Percentiles rank a stretch among this genome's conserved stretches.
Conservation (phyloP, 2,797 vertebrate genomes). For the Hydrolagus colliei region DNA sequence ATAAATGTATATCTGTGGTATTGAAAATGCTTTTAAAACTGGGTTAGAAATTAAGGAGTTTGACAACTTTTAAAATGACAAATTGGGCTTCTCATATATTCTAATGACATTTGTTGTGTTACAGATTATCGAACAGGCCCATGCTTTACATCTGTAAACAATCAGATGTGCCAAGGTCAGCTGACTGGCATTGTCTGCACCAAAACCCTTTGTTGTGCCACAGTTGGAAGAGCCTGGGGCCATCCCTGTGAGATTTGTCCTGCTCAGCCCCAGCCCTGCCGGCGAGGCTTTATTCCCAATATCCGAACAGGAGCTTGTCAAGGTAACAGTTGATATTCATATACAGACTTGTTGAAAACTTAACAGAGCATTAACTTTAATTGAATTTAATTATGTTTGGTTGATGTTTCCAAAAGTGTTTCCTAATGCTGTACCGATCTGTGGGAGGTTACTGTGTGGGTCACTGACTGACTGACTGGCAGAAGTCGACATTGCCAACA, state of each 20-base stretch:
- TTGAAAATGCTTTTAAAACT: too few species aligned
- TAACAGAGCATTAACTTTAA: constrained; percentile 61
- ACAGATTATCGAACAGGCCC: constrained; percentile 95
- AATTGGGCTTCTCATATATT: background rate
- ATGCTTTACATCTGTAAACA: constrained; percentile 88
- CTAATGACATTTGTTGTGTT: constrained; percentile 39
- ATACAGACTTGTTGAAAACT: constrained; percentile 42
- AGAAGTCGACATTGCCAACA: constrained; percentile 16
- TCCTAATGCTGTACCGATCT: constrained; percentile 54
- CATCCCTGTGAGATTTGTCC: constrained; percentile 98
- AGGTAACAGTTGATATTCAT: constrained; percentile 61
- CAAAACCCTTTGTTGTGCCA: constrained; percentile 92
- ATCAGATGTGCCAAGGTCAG: constrained; percentile 98
- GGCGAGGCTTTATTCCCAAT: constrained; percentile 93
- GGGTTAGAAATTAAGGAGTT: too few species aligned
- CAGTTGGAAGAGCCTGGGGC: constrained; percentile 92
- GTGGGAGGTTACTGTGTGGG: constrained; percentile 56
- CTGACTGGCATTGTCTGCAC: constrained; percentile 95
- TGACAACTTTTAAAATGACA: background rate
- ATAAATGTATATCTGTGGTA: too few species aligned
- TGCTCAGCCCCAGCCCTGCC: constrained; percentile 90
- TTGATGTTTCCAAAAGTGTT: constrained; percentile 63
- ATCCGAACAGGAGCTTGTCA: constrained; percentile 93
- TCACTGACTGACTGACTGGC: constrained; percentile 48
- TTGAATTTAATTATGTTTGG: constrained; percentile 65